Conservation (phyloP, 2,797 vertebrate species). For the Toxotes lorentzi region DNA sequence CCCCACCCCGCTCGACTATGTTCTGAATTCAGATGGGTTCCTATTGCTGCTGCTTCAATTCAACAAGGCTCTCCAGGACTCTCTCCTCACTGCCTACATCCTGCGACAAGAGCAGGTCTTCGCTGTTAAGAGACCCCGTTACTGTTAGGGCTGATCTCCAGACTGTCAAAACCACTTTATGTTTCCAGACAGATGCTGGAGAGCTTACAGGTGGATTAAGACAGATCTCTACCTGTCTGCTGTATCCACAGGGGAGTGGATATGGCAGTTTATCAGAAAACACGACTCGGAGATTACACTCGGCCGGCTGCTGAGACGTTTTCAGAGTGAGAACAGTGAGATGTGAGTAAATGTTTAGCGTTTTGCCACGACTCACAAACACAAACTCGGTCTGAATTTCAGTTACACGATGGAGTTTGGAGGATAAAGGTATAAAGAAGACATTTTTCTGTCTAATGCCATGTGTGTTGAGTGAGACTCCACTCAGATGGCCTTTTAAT, state of each 20-base stretch:
- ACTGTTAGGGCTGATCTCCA: background rate
- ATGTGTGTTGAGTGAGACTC: slow-evolving; percentile 17
- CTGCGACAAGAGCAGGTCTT: background rate
- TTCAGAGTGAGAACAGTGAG: background rate
- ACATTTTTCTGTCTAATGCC: slow-evolving; percentile 45
- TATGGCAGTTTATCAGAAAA: background rate
- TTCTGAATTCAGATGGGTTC: slow-evolving; percentile 11
- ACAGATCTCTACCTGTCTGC: background rate
- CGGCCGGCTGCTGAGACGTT: background rate
- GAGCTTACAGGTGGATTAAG: slow-evolving; percentile 17
- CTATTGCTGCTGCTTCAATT: background rate
- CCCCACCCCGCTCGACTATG: background rate
- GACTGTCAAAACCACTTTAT: background rate
- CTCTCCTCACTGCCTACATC: too few species aligned
- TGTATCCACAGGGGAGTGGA: background rate
- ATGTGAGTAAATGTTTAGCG: too few species aligned
- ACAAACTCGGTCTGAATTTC: too few species aligned
- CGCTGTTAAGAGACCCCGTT: background rate
- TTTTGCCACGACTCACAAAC: too few species aligned
- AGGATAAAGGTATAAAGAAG: background rate
- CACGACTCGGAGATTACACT: background rate
- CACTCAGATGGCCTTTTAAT: slow-evolving; percentile 64
- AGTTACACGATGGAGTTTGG: background rate
- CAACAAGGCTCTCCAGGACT: background rate
- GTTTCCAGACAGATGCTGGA: background rate